These are phyloP conservation scores for Acanthosepion esculentum DNA, from an alignment of 2,888 invertebrate genomes.

Conservation along the genomic window DNA sequence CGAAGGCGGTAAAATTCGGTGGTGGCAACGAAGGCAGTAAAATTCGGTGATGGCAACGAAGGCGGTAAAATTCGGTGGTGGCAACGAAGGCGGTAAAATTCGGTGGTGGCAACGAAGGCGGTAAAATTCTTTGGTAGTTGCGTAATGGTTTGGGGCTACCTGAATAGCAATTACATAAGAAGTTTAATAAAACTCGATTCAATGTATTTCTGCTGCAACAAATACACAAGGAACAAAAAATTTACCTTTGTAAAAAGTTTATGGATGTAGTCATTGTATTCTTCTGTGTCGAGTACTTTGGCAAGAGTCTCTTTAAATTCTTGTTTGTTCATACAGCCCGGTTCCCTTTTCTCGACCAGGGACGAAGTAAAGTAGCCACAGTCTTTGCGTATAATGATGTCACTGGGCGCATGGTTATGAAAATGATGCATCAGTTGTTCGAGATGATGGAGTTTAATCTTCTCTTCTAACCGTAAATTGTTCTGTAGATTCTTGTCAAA, in stretches of 20 bases:
- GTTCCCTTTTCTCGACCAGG: constrained; percentile 63
- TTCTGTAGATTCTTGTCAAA: constrained; percentile 64
- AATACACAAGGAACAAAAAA: neutral
- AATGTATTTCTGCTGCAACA: too few species aligned
- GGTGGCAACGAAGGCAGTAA: too few species aligned
- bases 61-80: too few species aligned
- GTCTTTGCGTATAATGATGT: constrained; percentile 62
- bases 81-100: too few species aligned
- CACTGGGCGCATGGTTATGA: constrained; percentile 65
- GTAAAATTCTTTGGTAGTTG: too few species aligned
- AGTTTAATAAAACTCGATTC: too few species aligned
- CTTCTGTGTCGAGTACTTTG: constrained; percentile 68
- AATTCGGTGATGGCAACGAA: too few species aligned
- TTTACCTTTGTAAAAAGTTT: constrained; percentile 73
- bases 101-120: too few species aligned
- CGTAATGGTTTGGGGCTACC: too few species aligned
- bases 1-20: too few species aligned
- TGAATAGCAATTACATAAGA: too few species aligned
- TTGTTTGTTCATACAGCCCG: constrained; percentile 70
- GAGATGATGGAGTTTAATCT: constrained; percentile 72
- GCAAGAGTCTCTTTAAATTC: constrained; percentile 73
- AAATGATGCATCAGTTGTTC: constrained; percentile 71
- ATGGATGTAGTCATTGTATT: constrained; percentile 73
- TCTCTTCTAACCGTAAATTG: constrained; percentile 71
- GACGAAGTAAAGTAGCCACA: constrained; percentile 64